Evolutionary conservation across 2,113 vertebrate species (phyloP), one percentile per base, ranked within the genome.

Genomic region (Sphyrna mokarran): DNA sequence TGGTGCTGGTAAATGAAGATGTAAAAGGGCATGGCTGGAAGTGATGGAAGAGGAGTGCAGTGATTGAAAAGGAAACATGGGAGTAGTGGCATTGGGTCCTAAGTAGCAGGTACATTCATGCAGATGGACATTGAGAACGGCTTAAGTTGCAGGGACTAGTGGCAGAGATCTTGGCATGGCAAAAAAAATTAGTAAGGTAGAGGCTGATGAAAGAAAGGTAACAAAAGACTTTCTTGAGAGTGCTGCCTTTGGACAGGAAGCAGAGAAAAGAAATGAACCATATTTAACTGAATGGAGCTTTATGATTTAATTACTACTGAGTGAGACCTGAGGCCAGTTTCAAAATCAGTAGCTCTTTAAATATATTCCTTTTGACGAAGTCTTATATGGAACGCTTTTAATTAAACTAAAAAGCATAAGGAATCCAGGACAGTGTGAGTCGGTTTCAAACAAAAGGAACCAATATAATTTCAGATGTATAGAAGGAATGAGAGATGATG

Each of bases 231-330:
- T 40, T 43, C 40, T 86, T 86, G 83, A 43, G 18, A 48, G 26
- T 8, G 48, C 54, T 11, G 22, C 48, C 43, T 58, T 22, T 54
- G 43, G 85, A 9, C 43, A 48, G 85, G 40, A 23, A 48, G 40
- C 83, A 80, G 78, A 80, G 83, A 43, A 86, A 86, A 86, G 40
- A 87, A 87, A 87, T 58, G 43, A 72, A 87, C 43, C 83, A 86
- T 20, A 40, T 86, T 40, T 86, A 22, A 86, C 83, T 86, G 83
- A 43, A 48, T 48, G 48, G 83, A 86, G 22, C 40, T 86, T 86
- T 1, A 86, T 86, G 83, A 86, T 86, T 86, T 86, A 86, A 86
- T 86, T 86, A 86, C 40, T 43, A 86, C 40, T 86, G 83, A 86
- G 37, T 22, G 8, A 22, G 83, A 86, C 83, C 40, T 22, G 20